A percentile compares a stretch with the other conserved stretches of the same genome.
Evolutionary conservation across 2,797 vertebrate species (phyloP).

Genomic region (Mus caroli): DNA sequence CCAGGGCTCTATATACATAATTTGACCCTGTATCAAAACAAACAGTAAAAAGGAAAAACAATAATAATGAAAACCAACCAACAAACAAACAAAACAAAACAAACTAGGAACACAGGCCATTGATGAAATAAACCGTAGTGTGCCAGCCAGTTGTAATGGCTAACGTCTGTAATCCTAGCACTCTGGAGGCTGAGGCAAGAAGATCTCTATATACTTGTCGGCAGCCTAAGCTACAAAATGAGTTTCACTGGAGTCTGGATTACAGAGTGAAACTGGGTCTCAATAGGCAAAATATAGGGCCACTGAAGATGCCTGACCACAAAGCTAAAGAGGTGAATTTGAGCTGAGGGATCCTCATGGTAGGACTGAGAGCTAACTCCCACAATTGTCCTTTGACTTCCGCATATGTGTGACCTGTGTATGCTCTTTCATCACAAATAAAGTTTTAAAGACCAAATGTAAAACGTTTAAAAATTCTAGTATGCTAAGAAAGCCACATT

Average conservation of each 20-base stretch:
- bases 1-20: neutral
- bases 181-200: neutral
- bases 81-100: neutral
- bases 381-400: neutral
- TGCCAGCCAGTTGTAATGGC: neutral
- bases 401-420: neutral
- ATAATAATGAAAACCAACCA: neutral
- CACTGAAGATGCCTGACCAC: neutral
- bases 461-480: neutral
- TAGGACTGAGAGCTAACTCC: neutral
- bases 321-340: neutral
- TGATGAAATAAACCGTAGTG: neutral
- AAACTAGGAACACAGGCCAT: neutral
- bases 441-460: neutral
- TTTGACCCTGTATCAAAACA: neutral
- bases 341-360: neutral
- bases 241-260: neutral
- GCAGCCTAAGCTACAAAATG: neutral
- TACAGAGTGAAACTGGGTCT: neutral
- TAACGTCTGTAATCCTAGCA: neutral
- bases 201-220: neutral
- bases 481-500: neutral
- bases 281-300: neutral
- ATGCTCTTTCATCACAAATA: neutral
- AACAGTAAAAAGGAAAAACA: neutral